Percentiles rank a stretch among this genome's conserved stretches.
These are phyloP conservation scores for Trididemnum miniatum DNA, from an alignment of 23 tunicate genomes.

Conservation along the genomic window DNA sequence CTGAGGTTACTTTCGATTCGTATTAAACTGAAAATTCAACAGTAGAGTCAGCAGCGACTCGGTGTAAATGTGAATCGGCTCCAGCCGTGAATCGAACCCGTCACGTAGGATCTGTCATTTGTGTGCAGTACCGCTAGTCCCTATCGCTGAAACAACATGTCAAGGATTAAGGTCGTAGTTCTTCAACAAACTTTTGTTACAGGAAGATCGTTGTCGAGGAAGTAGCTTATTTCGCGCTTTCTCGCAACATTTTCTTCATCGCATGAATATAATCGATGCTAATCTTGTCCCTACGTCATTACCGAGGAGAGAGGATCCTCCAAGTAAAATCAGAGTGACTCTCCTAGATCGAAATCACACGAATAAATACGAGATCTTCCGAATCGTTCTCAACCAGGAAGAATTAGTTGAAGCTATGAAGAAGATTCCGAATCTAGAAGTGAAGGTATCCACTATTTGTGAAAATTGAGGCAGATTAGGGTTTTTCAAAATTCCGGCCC, in stretches of 20 bases:
- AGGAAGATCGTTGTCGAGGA: conserved; percentile 69
- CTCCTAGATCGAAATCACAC: conserved; percentile 65
- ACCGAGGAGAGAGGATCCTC: neutral
- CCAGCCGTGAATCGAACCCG: too few species aligned
- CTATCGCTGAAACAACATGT: too few species aligned
- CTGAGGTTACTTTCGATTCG: too few species aligned
- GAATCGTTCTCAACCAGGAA: conserved; percentile 64
- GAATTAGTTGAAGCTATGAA: conserved; percentile 52
- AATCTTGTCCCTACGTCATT: conserved; percentile 17
- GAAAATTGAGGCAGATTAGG: too few species aligned
- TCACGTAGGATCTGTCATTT: too few species aligned
- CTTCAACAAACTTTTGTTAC: neutral
- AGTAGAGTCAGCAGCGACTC: too few species aligned
- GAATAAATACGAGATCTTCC: conserved; percentile 46
- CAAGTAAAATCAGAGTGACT: conserved; percentile 59
- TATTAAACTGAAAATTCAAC: too few species aligned
- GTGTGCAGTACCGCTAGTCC: too few species aligned
- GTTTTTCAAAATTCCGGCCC: neutral
- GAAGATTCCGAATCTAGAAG: conserved; percentile 67
- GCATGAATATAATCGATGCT: conserved; percentile 60
- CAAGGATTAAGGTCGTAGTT: too few species aligned
- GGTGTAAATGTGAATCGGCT: too few species aligned
- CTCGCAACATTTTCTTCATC: conserved; percentile 77
- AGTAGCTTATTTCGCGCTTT: conserved; percentile 73
- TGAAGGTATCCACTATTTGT: too few species aligned